Percentiles rank a stretch among this genome's conserved stretches.
phyloP scores from a whole-genome alignment of 2,113 vertebrate genomes.

The Trichomycterus rosablanca region DNA sequence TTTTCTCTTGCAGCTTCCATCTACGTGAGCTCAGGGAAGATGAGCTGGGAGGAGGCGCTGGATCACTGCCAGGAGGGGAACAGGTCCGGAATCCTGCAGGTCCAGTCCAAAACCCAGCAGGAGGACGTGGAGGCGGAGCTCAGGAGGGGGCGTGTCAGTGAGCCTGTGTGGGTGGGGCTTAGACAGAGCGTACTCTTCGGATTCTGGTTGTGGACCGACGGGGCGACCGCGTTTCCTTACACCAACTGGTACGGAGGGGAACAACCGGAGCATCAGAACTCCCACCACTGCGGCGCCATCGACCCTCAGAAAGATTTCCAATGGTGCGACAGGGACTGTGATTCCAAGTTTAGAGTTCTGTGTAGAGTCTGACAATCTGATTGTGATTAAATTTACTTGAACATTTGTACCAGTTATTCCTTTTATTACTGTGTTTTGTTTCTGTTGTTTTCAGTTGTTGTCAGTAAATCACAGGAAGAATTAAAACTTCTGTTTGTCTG shows the following conservation, averaged over 20 bases:
- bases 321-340: slow-evolving; percentile 50
- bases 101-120: slow-evolving; percentile 34
- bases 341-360: background rate
- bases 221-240: slow-evolving; percentile 4
- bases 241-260: slow-evolving; percentile 36
- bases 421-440: too few relatives aligned
- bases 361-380: too few relatives aligned
- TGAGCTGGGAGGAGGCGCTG: slow-evolving; percentile 38
- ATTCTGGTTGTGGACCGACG: slow-evolving; percentile 58
- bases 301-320: background rate
- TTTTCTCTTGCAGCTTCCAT: slow-evolving; percentile 27
- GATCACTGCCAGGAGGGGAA: slow-evolving; percentile 17
- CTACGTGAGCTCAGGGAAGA: fast-evolving
- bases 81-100: slow-evolving; percentile 33
- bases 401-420: too few relatives aligned
- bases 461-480: too few relatives aligned
- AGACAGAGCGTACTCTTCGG: slow-evolving; percentile 56
- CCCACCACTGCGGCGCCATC: slow-evolving; percentile 46
- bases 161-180: slow-evolving; percentile 54
- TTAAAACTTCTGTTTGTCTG: too few relatives aligned
- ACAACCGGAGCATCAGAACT: slow-evolving; percentile 27
- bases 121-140: background rate
- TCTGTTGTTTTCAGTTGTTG: too few relatives aligned
- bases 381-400: too few relatives aligned
- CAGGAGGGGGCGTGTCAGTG: fast-evolving